Percentiles rank a stretch among this genome's conserved stretches.
phyloP scores from a whole-genome alignment of 2,797 vertebrate species.

The Onychomys torridus region DNA sequence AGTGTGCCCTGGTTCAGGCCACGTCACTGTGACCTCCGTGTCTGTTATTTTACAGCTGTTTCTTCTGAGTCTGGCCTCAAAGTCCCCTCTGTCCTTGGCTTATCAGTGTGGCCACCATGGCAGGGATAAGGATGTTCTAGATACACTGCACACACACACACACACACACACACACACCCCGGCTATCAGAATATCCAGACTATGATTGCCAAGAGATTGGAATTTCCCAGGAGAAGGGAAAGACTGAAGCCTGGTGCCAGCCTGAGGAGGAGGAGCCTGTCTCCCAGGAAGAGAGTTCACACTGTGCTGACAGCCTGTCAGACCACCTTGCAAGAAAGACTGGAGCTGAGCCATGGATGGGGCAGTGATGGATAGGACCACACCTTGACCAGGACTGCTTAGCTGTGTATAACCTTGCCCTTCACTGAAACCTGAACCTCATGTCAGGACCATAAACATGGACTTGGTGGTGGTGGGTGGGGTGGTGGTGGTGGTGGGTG shows the following conservation, averaged over 20 bases:
- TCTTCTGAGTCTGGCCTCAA: background rate
- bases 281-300: background rate
- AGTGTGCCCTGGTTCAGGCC: background rate
- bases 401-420: background rate
- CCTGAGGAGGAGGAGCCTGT: background rate
- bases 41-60: background rate
- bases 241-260: background rate
- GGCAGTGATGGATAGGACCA: background rate
- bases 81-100: background rate
- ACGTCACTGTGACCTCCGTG: fast-evolving
- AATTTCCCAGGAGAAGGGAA: background rate
- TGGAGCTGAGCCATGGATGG: background rate
- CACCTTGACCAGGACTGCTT: background rate
- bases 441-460: background rate
- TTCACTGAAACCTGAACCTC: background rate
- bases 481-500: no score
- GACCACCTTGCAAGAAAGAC: background rate
- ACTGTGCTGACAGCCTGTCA: background rate
- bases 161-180: no score
- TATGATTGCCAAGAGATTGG: no score
- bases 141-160: no score
- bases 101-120: background rate
- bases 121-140: background rate
- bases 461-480: background rate
- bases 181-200: background rate